A percentile compares a stretch with the other conserved stretches of the same genome.
These are phyloP conservation scores for Mastigias papua DNA, from an alignment of 30 jellyfish, hydroid and myxozoan species.

Conservation along the genomic window DNA sequence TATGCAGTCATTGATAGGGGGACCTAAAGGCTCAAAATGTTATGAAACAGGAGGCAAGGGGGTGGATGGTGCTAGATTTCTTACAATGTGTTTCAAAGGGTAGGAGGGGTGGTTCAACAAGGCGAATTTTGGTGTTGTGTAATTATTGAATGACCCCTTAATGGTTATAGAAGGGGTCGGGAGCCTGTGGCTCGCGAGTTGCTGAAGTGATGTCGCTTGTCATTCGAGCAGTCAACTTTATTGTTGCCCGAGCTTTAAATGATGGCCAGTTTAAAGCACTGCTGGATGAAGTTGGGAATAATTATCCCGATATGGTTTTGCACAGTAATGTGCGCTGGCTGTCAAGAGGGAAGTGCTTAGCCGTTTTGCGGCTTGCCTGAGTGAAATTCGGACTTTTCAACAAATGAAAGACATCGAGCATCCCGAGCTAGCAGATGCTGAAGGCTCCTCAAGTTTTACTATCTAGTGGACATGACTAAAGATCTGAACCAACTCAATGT, in stretches of 20 bases:
- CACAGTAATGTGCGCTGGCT: slow-evolving; percentile 38
- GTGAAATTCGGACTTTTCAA: background rate
- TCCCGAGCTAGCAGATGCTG: background rate
- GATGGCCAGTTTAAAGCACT: slow-evolving; percentile 8
- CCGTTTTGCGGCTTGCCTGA: slow-evolving; percentile 13
- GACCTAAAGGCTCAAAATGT: too few species aligned
- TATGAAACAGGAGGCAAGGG: too few species aligned
- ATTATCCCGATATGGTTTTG: slow-evolving; percentile 8
- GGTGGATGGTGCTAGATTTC: too few species aligned
- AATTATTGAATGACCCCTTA: too few species aligned
- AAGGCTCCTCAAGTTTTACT: slow-evolving; percentile 39
- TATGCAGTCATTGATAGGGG: too few species aligned
- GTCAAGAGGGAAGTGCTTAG: slow-evolving; percentile 20
- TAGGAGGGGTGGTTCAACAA: too few species aligned
- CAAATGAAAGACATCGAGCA: background rate
- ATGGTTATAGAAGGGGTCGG: background rate
- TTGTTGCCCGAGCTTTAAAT: background rate
- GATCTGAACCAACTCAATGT: slow-evolving; percentile 11
- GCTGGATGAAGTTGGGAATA: slow-evolving; percentile 10
- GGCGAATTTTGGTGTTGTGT: too few species aligned
- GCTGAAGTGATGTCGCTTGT: background rate
- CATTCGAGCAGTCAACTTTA: slow-evolving; percentile 4
- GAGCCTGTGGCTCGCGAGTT: background rate
- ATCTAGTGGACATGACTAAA: slow-evolving; percentile 29
- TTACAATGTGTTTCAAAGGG: too few species aligned